Percentiles rank a stretch among this genome's conserved stretches.
These are phyloP conservation scores for Aulostomus chinensis DNA, from an alignment of 2,797 vertebrate genomes.

Conservation along the genomic window DNA sequence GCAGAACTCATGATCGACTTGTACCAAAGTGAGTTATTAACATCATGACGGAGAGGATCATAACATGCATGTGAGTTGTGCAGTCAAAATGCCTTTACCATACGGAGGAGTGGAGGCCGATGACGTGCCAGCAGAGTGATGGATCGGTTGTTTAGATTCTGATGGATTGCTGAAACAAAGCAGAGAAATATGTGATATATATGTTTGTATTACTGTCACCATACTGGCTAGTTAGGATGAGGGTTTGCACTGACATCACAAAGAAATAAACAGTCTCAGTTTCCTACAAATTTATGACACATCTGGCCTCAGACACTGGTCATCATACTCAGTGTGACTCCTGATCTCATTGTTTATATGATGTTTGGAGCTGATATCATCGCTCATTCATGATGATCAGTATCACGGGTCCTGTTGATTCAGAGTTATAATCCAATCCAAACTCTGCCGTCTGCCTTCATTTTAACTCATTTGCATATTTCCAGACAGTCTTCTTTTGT, in stretches of 20 bases:
- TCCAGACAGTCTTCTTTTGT: conserved; percentile 21
- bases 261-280: too few species aligned
- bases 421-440: conserved; percentile 22
- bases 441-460: conserved; percentile 4
- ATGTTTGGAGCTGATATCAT: conserved; percentile 12
- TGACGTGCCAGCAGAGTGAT: conserved; percentile 37
- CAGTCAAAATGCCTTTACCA: too few species aligned
- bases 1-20: not conserved
- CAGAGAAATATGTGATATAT: conserved; percentile 1
- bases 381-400: conserved; percentile 8
- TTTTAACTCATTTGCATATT: conserved; percentile 35
- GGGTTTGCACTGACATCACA: conserved; percentile 17
- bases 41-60: too few species aligned
- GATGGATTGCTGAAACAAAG: conserved; percentile 49
- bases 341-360: conserved; percentile 20
- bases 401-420: conserved; percentile 9
- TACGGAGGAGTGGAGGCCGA: conserved; percentile 46
- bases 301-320: conserved; percentile 35
- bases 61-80: too few species aligned
- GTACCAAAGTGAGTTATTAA: too few species aligned
- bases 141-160: conserved; percentile 52
- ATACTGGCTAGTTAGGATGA: not conserved
- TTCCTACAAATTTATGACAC: too few species aligned
- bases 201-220: conserved; percentile 5
- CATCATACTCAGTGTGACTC: conserved; percentile 9